Base-by-base conservation (phyloP, 2,888 invertebrate species). In the Eurytoma adleriae region DNA sequence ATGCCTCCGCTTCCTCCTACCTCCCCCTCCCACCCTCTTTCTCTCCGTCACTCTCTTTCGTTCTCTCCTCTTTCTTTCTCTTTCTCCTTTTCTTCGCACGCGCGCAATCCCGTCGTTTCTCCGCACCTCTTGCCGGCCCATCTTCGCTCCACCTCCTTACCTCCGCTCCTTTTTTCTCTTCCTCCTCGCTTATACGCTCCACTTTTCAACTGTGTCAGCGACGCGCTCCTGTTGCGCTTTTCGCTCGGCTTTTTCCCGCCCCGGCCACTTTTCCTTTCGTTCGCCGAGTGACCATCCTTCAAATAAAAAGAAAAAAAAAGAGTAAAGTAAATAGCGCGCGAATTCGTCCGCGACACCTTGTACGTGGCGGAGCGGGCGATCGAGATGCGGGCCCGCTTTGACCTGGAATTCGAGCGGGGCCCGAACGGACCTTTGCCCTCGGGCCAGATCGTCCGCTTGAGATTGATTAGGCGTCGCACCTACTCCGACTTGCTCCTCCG, bases 131-230 rank as follows among this genome's bases (percentile, higher is more conserved):
- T 2, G 3, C 30, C 30, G 4, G 30, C 69, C 52, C 56, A 5
- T 16, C 27, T 3, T 3, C 10, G 12, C 27, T 20, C 7, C 10
- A n/a, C n/a, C n/a, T n/a, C n/a, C n/a, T n/a, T n/a, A 13, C 20
- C 10, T 50, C 7, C n/a, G 10, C 18, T 67, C 13, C 10, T 4
- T 50, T 67, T 20, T 24, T 67, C n/a, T 18, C 12, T 14, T 14
- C n/a, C 20, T 50, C 14, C 40, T 40, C 56, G 4, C 10, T 40
- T 10, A 59, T 62, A 56, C 73, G 80, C 77, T 80, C 77, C 57
- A 69, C 69, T 80, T 80, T 77, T 69, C n/a, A 77, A 69, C 80
- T 69, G 72, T 77, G 72, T 77, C 80, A 69, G 54, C 50, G 59
- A 24, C 20, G 48, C 0, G 52, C 12, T 1, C 52, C 12, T 16